Conservation (phyloP, 2,888 invertebrate species). For the Oscheius sp. region DNA sequence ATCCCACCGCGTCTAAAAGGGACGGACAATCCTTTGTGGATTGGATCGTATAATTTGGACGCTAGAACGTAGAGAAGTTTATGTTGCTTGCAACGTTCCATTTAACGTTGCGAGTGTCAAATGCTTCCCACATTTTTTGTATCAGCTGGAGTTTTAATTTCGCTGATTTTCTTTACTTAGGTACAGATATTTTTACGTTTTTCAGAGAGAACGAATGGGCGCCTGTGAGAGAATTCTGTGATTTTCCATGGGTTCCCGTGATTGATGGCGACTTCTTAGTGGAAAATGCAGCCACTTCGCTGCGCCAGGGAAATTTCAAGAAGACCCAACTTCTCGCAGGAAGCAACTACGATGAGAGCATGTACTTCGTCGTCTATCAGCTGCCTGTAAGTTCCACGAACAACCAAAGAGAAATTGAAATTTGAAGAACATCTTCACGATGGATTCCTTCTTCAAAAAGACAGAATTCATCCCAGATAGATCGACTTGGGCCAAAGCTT, state of each 20-base stretch:
- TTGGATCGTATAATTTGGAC: constrained; percentile 21
- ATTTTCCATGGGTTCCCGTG: constrained; percentile 80
- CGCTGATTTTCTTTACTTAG: background rate
- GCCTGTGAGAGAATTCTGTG: constrained; percentile 72
- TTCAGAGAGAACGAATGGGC: constrained; percentile 66
- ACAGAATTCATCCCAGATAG: constrained; percentile 65
- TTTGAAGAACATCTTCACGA: constrained; percentile 80
- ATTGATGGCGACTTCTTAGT: constrained; percentile 91
- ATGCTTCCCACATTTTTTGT: constrained; percentile 25
- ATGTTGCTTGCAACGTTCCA: constrained; percentile 17
- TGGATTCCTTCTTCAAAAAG: constrained; percentile 67
- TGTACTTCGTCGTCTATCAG: constrained; percentile 91
- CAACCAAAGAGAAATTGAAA: background rate
- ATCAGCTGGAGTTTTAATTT: background rate
- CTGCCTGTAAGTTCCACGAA: constrained; percentile 71
- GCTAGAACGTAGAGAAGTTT: constrained; percentile 17
- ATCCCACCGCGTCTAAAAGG: constrained; percentile 10
- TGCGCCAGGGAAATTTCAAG: constrained; percentile 77
- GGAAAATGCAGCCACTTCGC: constrained; percentile 74
- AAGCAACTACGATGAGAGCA: constrained; percentile 90
- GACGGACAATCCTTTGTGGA: constrained; percentile 2
- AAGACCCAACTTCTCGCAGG: constrained; percentile 90
- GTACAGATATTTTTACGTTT: constrained; percentile 13
- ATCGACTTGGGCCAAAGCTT: constrained; percentile 62
- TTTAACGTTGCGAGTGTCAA: constrained; percentile 25